Percentiles rank a stretch among this genome's conserved stretches.
These are phyloP conservation scores for Acrocephalus kingi DNA, from an alignment of 2,113 vertebrate genomes.

Conservation along the genomic window DNA sequence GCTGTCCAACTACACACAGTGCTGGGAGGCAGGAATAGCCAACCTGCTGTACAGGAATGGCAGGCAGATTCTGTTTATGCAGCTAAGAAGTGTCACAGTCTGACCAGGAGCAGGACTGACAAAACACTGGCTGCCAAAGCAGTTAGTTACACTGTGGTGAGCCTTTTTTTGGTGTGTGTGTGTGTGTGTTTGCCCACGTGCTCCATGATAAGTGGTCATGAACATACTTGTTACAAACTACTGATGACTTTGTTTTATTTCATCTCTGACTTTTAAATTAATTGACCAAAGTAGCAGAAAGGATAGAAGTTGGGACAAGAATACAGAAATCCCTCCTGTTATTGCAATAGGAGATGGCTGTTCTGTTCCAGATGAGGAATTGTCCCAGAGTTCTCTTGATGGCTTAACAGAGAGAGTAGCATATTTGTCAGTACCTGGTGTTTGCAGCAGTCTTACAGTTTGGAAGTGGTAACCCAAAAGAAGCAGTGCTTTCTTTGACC, in stretches of 20 bases:
- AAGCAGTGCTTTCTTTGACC: not conserved
- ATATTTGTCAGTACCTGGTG: not conserved
- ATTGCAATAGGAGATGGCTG: not conserved
- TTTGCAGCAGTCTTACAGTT: not conserved
- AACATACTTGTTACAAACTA: not conserved
- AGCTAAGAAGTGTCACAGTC: not conserved
- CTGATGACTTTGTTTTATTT: not conserved
- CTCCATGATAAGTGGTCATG: not conserved
- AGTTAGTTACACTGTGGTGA: not conserved
- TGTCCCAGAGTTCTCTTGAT: not conserved
- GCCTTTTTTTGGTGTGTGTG: not conserved
- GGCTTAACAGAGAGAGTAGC: not conserved
- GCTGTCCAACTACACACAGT: not conserved
- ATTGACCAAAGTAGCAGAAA: not conserved
- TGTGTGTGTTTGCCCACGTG: not conserved
- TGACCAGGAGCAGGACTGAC: not conserved
- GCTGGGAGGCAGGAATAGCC: slow-evolving; percentile 48
- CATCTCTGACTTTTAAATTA: not conserved
- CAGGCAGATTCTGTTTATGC: slow-evolving; percentile 25
- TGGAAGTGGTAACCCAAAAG: not conserved
- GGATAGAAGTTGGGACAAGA: not conserved
- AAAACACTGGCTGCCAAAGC: not conserved
- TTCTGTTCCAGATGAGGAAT: not conserved
- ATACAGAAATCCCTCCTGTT: not conserved
- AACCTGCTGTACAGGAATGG: slow-evolving; percentile 49